Evolutionary conservation across 2,797 vertebrate species (phyloP).

Genomic region (Phylloscopus collybita): DNA sequence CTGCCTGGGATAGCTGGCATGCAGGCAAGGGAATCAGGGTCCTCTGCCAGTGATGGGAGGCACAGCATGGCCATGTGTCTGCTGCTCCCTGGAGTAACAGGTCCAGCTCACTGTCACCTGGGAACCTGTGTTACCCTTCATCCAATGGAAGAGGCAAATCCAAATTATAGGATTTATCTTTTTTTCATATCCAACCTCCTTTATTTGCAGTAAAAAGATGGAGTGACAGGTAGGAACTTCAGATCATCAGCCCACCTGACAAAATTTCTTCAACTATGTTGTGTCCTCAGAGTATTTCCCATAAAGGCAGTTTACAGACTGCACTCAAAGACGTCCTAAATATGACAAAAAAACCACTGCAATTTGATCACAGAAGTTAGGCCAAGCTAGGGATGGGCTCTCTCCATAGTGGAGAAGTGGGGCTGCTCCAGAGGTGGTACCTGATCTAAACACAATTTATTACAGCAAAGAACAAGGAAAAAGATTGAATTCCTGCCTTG

Average conservation of each 20-base stretch:
- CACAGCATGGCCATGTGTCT: fast-evolving
- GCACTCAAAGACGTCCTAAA: background rate
- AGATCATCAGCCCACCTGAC: background rate
- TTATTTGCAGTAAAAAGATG: background rate
- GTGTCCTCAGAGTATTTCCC: background rate
- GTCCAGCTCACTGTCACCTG: background rate
- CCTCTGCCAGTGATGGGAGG: background rate
- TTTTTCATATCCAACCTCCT: background rate
- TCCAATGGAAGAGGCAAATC: background rate
- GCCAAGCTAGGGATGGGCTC: background rate
- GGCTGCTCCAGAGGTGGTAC: background rate
- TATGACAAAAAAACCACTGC: background rate
- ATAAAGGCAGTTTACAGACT: background rate
- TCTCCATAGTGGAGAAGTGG: background rate
- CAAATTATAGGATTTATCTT: background rate
- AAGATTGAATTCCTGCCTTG: background rate
- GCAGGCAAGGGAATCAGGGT: background rate
- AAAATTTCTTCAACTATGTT: background rate
- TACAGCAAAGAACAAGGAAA: background rate
- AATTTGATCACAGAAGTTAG: background rate
- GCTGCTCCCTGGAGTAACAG: background rate
- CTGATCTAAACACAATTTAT: fast-evolving
- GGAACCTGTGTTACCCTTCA: background rate
- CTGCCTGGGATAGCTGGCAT: fast-evolving
- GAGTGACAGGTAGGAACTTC: background rate